phyloP scores from a whole-genome alignment of 1,140 invertebrate species.

The Piezodorus guildinii region DNA sequence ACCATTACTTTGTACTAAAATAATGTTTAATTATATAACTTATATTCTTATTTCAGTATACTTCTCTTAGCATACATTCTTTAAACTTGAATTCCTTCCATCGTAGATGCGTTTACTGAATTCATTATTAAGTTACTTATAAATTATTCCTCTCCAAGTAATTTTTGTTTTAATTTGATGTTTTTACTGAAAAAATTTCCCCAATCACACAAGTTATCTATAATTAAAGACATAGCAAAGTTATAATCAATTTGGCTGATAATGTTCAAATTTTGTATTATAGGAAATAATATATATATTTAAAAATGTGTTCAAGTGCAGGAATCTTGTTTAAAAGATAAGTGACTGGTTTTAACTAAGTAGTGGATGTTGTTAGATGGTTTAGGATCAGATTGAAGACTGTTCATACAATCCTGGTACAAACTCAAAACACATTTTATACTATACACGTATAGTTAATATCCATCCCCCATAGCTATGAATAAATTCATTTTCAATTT shows the following conservation, averaged over 20 bases:
- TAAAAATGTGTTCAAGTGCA: conserved; percentile 24
- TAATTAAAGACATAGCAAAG: no score
- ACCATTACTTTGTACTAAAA: conserved; percentile 20
- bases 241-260: neutral
- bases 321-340: conserved; percentile 18
- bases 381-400: conserved; percentile 25
- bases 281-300: conserved; percentile 14
- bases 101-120: no score
- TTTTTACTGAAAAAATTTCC: no score
- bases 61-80: no score
- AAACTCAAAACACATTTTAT: conserved; percentile 24
- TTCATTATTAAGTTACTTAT: no score
- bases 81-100: no score
- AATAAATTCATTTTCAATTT: neutral
- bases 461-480: neutral
- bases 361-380: conserved; percentile 23
- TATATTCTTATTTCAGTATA: conserved; percentile 13
- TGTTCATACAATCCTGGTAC: conserved; percentile 24
- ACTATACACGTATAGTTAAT: conserved; percentile 18
- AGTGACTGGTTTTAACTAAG: conserved; percentile 21
- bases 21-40: conserved; percentile 12
- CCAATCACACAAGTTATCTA: no score
- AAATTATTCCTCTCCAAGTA: no score
- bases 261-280: conserved; percentile 13
- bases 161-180: no score